Base-by-base conservation (phyloP, 1,140 invertebrate species). In the Pomacea maculata region DNA sequence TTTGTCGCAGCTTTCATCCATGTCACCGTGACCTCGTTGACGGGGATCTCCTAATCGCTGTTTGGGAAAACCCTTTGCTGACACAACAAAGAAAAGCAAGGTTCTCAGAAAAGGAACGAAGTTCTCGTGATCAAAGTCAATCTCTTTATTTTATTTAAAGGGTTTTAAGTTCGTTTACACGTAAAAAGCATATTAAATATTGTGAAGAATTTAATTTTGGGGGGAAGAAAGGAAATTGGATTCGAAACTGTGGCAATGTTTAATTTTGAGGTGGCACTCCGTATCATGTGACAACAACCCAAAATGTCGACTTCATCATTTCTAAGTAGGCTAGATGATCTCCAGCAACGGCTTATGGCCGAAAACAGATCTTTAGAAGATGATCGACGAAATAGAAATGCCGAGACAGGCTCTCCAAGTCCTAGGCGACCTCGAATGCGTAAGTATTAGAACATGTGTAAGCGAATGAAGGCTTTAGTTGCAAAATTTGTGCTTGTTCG, bases 291-390 rank as follows among this genome's bases (percentile, higher is more conserved):
- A 88, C 85, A 79, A 83, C 80, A 74, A 83, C 82, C 80, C 84
- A 89, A 88, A 76, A 88, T 88, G 88, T 86, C 86, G 82, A 84
- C 86, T 68, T 82, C 85, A 78, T 88, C 88, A 74, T 86, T 90
- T 57, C 86, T 86, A 82, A 88, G 87, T 84, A 94, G 94, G 91
- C 93, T 95, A 86, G 91, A 94, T 85, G 93, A 94, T 83, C 89
- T 95, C 84, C 93, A 95, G 90, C 93, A 93, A 82, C 92, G 93
- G 77, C 90, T 95, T 73, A 92, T 93, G 86, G 93, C 93, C 63
- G 94, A 95, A 92, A 94, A 94, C 89, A 93, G 94, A 88, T 92
- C 93, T 54, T 89, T 91, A 76, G 92, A 92, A 75, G 89, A 93
- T 85, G 92, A 92, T 80, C 86, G 86, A 84, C 86, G 86, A 83